phyloP scores from a whole-genome alignment of 1,140 invertebrate species.

The Pteromalus puparum region DNA sequence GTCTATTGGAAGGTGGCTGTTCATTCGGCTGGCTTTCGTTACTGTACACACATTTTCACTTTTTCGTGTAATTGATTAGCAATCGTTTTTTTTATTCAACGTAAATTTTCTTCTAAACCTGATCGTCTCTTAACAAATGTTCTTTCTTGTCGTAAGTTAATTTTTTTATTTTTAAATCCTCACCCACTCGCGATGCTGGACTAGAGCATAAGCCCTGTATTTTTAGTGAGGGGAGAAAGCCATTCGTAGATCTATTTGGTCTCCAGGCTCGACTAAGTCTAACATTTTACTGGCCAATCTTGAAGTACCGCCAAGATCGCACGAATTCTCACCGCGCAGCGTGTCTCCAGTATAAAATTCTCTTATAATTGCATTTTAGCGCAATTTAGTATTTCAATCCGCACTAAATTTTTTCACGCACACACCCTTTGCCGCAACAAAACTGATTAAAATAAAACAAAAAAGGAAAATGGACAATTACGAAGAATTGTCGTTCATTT shows the following conservation, averaged over 20 bases:
- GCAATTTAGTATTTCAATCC: constrained; percentile 9
- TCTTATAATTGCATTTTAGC: constrained; percentile 32
- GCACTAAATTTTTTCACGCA: constrained; percentile 18
- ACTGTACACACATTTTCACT: constrained; percentile 66
- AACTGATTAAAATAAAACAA: constrained; percentile 45
- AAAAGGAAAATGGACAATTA: constrained; percentile 48
- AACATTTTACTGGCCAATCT: constrained; percentile 72
- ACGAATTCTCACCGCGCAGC: constrained; percentile 52
- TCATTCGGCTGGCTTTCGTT: constrained; percentile 59
- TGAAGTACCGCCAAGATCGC: constrained; percentile 57
- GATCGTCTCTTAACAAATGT: constrained; percentile 43
- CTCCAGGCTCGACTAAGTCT: constrained; percentile 66
- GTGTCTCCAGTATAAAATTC: constrained; percentile 53
- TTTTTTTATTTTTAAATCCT: constrained; percentile 38
- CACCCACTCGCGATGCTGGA: constrained; percentile 56
- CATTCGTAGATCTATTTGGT: constrained; percentile 55
- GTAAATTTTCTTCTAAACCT: constrained; percentile 47
- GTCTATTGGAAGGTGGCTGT: constrained; percentile 70
- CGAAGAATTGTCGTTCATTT: constrained; percentile 49
- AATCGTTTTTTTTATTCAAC: constrained; percentile 53
- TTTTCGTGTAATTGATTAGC: constrained; percentile 47
- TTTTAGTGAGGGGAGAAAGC: constrained; percentile 47
- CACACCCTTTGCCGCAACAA: constrained; percentile 16
- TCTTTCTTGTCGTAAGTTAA: constrained; percentile 20
- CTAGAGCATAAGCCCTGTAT: constrained; percentile 60